Base-by-base conservation (phyloP, 1,140 invertebrate genomes). In the Lasioglossum baleicum region DNA sequence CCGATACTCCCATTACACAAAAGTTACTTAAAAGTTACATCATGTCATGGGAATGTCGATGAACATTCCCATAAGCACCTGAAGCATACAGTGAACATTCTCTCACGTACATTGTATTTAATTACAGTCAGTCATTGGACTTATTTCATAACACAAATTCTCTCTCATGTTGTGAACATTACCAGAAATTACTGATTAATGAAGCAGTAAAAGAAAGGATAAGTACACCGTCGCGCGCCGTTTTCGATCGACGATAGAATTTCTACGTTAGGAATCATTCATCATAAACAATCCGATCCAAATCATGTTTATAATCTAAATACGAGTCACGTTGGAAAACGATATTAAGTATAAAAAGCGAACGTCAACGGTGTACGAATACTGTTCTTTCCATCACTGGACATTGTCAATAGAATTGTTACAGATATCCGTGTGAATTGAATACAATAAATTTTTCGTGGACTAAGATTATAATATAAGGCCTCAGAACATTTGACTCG, bases 1-100 rank as follows among this genome's bases (percentile, higher is more conserved):
- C 88, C 88, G 80, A 86, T 72, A 67, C 42, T 82, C 63, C 76
- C 81, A 82, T 86, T 64, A 64, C 78, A 83, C 78, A 83, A 80
- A 26, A 74, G 83, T 86, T 85, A 88, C 76, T 78, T 88, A 87
- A 44, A 81, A 66, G 73, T 88, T 88, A 88, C 67, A 83, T 75
- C 78, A 88, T 84, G 83, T 85, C 81, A 87, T 87, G 85, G 83
- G 84, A 75, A 86, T 84, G 82, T 15, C 72, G 69, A 77, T 58
- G n/a, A 26, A 61, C 87, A 85, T 89, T 78, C 86, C 67, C 89
- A 88, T 88, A n/a, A 90, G 88, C 88, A 90, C 88, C 89, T 88
- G 89, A 89, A 90, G 88, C 90, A 88, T 85, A 90, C 90, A 81
- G 90, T 91, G 90, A 91, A 91, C 90, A 91, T 91, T 91, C 90